Percentiles rank a stretch among this genome's conserved stretches.
Conservation (phyloP, 2,797 vertebrate genomes). For the Pantherophis alleghaniensis region DNA sequence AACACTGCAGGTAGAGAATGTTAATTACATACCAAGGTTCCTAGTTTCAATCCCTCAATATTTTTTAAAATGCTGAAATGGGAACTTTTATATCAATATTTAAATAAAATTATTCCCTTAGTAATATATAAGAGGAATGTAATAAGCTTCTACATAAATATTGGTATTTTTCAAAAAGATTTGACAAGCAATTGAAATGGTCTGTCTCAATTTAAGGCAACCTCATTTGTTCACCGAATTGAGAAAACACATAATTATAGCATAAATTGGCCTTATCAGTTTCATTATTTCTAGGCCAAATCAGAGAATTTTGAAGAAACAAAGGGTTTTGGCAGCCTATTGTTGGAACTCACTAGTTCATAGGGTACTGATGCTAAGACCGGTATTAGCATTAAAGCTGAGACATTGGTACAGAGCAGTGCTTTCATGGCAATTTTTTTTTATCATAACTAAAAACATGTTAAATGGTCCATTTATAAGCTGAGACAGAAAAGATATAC, state of each 20-base stretch:
- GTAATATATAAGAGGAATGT: background rate
- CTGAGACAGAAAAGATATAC: background rate
- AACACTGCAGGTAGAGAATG: background rate
- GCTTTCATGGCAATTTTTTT: background rate
- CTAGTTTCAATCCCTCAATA: background rate
- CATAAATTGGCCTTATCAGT: background rate
- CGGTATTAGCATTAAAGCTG: background rate
- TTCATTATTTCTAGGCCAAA: background rate
- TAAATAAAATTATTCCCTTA: background rate
- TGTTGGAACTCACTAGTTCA: background rate
- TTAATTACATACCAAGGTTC: background rate
- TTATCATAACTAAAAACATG: background rate
- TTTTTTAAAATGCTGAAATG: background rate
- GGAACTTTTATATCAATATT: background rate
- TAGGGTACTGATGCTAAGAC: background rate
- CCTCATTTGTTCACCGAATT: background rate
- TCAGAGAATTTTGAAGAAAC: background rate
- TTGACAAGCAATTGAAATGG: background rate
- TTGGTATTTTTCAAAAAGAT: background rate
- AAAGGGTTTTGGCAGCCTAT: background rate
- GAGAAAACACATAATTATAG: background rate
- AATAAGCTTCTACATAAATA: background rate
- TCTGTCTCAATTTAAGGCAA: background rate
- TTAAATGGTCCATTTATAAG: background rate
- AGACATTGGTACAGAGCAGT: background rate